Base-by-base conservation (phyloP, 2,888 invertebrate genomes). In the Plebejus anna region DNA sequence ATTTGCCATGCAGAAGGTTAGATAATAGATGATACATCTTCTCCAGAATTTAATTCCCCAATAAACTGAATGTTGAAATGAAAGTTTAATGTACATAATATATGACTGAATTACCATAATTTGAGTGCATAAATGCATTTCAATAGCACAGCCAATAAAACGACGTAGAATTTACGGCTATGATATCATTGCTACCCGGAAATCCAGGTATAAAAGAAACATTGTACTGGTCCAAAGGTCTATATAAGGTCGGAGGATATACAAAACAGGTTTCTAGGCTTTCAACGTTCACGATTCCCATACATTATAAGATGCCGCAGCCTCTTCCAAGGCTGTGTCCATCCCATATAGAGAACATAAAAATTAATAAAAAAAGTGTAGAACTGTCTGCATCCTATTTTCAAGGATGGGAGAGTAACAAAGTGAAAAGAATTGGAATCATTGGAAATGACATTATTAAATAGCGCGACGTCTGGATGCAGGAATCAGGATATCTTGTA, bases 151-250 rank as follows among this genome's bases (percentile, higher is more conserved):
- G 1, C 13, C 66, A 66, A 36, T 66, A 66, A 66, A 42, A 71
- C 42, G 38, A 71, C 38, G 38, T 71, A 42, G 38, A 42, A 71
- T 71, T 70, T 38, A 55, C 32, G 11, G 51, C 32, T 28, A 73
- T 73, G 73, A 73, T 32, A 51, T 73, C 73, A 73, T 72, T 16
- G 70, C 71, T 76, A 55, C 70, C 47, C 28, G 13, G 73, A 36
- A 76, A 51, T 36, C 22, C 61, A 77, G 57, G 22, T 32, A 55
- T 66, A 57, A 78, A 78, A 76, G 75, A 76, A 75, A 70, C 57
- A n/a, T 22, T 9, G 16, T 51, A 51, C 55, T 22, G 73, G 73
- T 51, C 51, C 51, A 55, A 51, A 32, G 73, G 32, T 72, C 47
- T 51, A 51, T 73, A 73, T 51, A 73, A 47, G 73, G 73, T 73